Evolutionary conservation across 2,113 vertebrate species (phyloP), one percentile per base, ranked within the genome.

Genomic region (Pica pica): DNA sequence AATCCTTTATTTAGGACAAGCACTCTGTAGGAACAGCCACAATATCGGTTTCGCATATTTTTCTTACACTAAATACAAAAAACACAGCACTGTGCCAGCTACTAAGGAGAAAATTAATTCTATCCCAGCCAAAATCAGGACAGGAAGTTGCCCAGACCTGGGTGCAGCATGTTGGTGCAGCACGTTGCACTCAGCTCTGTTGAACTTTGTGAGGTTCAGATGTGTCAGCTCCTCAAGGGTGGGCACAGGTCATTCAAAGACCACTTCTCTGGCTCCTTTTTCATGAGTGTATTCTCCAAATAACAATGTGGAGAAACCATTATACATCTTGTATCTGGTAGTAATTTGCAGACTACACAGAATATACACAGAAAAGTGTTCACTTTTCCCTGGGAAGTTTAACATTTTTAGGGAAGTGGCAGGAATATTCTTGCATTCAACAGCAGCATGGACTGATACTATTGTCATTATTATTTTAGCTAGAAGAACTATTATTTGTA

Each of bases 101-200:
- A 10, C 14, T 53, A 60, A 35, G 11, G 39, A 39, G 18, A 83
- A 83, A 53, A 68, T 39, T 18, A 60, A 47, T 12, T 81, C 13
- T 47, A 10, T 35, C 20, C 9, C 30, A 53, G 20, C 7, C 39
- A 10, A 60, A 75, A 81, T n/a, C 11, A n/a, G 23, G 28, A 41
- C 33, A 75, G 28, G 5, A 11, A 6, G 35, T 52, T 56, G 6
- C 20, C n/a, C 13, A 1, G 6, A 44, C 13, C 10, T 13, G n/a
- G 1, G 27, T 27, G 22, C 4, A 75, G 19, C n/a, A 55, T 3
- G 0, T 31, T 41, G 2, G 11, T n/a, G 15, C 21, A 87, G n/a
- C 31, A 44, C 3, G 0, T 30, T 69, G 4, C 13, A n/a, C 9
- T 47, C n/a, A 41, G 28, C 6, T 11, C 7, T 35, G 13, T 22